Evolutionary conservation across 2,888 invertebrate species (phyloP).

Genomic region (Chesias legatella): DNA sequence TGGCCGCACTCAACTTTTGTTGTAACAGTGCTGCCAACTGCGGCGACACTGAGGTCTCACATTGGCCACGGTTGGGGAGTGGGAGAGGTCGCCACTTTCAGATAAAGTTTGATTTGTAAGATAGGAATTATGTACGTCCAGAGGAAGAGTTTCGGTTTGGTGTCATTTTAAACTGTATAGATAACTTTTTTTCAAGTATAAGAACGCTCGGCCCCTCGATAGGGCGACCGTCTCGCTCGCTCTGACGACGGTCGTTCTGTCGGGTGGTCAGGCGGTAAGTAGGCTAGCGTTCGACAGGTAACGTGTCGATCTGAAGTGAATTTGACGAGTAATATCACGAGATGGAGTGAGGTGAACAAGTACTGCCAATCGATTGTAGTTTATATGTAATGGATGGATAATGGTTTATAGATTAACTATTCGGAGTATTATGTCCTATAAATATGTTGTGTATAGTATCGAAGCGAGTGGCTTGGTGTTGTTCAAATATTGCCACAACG

Average conservation of each 20-base stretch:
- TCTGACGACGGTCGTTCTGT: background rate
- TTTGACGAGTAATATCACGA: constrained; percentile 56
- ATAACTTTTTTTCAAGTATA: constrained; percentile 28
- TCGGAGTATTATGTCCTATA: constrained; percentile 71
- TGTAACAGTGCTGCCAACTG: constrained; percentile 7
- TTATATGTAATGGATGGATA: constrained; percentile 67
- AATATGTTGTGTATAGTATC: constrained; percentile 73
- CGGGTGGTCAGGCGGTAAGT: background rate
- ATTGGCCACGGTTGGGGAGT: constrained; percentile 17
- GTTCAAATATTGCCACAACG: constrained; percentile 34
- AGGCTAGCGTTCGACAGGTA: constrained; percentile 12
- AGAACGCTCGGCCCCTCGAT: constrained; percentile 11
- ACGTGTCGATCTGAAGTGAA: constrained; percentile 10
- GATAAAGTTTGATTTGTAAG: constrained; percentile 22
- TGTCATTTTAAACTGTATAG: constrained; percentile 26
- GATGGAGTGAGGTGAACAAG: constrained; percentile 58
- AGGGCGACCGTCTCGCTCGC: constrained; percentile 1
- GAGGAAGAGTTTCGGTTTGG: constrained; percentile 23
- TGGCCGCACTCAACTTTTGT: constrained; percentile 6
- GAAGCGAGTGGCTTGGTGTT: constrained; percentile 49
- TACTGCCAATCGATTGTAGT: constrained; percentile 79
- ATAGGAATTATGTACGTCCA: constrained; percentile 28
- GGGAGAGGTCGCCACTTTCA: constrained; percentile 12
- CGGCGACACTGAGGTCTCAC: constrained; percentile 20
- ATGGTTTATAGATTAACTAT: constrained; percentile 73